Evolutionary conservation across 1,140 invertebrate species (phyloP).

Genomic region (Linepithema humile): DNA sequence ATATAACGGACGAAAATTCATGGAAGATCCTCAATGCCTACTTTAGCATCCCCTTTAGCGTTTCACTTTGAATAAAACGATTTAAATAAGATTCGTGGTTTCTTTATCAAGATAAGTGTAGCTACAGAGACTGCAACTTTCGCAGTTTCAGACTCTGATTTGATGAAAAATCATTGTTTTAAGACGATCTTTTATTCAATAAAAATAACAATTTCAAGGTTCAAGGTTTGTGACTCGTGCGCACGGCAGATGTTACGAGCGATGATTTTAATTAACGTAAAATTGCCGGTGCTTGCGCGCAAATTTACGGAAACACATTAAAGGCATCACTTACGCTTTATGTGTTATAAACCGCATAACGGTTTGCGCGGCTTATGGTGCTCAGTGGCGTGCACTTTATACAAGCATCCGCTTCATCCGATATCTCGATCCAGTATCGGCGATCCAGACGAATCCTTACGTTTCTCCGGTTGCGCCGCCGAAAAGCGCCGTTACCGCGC

Average conservation of each 20-base stretch:
- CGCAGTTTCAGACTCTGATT: no score
- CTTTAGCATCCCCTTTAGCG: no score
- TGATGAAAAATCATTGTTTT: no score
- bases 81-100: neutral
- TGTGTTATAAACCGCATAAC: conserved; percentile 67
- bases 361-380: conserved; percentile 60
- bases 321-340: conserved; percentile 63
- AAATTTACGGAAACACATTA: conserved; percentile 50
- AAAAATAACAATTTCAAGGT: no score
- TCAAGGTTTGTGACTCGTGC: no score
- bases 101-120: neutral
- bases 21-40: neutral
- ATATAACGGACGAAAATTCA: conserved; percentile 21
- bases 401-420: conserved; percentile 53
- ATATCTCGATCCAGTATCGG: conserved; percentile 56
- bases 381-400: conserved; percentile 51
- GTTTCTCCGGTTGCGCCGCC: conserved; percentile 14
- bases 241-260: neutral
- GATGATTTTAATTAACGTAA: conserved; percentile 39
- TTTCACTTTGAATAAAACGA: conserved; percentile 17
- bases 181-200: no score
- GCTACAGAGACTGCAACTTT: no score
- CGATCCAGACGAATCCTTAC: conserved; percentile 27
- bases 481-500: conserved; percentile 37
- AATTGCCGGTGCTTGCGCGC: neutral